Evolutionary conservation across 2,797 vertebrate species (phyloP).

Genomic region (Eulemur coronatus): DNA sequence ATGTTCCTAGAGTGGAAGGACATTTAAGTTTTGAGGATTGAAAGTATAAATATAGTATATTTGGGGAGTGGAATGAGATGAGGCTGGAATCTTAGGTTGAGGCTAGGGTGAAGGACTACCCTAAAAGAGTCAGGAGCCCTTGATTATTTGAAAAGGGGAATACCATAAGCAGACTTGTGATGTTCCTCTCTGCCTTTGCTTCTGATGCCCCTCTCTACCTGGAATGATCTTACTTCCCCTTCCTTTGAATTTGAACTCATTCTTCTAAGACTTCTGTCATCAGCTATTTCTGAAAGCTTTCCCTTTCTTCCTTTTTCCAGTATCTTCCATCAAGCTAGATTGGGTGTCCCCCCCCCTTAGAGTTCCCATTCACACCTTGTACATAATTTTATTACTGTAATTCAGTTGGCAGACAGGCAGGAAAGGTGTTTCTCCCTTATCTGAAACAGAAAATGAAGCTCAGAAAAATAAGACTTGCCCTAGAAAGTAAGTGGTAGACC

Average conservation of each 20-base stretch:
- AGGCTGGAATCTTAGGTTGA: conserved; percentile 35
- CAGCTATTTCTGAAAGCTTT: neutral
- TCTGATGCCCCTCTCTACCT: neutral
- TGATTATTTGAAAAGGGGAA: neutral
- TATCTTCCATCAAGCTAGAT: neutral
- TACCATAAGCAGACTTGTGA: neutral
- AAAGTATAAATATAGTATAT: conserved; percentile 10
- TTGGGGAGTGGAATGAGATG: conserved; percentile 46
- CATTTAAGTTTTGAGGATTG: neutral
- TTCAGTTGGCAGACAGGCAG: conserved; percentile 26
- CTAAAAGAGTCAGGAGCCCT: neutral
- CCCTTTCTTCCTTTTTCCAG: neutral
- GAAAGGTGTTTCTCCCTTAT: conserved; percentile 27
- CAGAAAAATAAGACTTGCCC: conserved; percentile 36
- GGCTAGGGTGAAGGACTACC: neutral
- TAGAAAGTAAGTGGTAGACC: neutral
- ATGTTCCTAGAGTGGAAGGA: conserved; percentile 46
- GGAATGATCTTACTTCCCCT: neutral
- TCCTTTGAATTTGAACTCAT: neutral
- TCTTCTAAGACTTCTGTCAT: neutral
- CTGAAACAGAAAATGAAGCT: conserved; percentile 48
- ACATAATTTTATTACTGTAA: conserved; percentile 35
- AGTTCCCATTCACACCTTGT: neutral
- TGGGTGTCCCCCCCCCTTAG: neutral
- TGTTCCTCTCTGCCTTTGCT: conserved; percentile 21